A percentile compares a stretch with the other conserved stretches of the same genome.
phyloP scores from a whole-genome alignment of 2,113 vertebrate species.

The Thalassoma bifasciatum region DNA sequence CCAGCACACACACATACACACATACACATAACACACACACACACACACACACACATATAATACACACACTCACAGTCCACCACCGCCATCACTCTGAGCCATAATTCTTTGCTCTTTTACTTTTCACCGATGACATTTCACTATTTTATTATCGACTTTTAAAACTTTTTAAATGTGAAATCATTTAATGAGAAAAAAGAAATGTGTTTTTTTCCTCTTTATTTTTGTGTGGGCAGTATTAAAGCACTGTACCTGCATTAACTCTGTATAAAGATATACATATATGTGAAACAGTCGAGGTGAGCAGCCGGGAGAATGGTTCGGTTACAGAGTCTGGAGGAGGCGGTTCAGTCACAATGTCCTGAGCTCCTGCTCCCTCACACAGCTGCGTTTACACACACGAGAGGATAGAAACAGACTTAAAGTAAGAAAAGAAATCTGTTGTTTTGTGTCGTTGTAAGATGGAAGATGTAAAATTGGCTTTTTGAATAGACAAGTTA shows the following conservation, averaged over 20 bases:
- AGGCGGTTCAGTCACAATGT: conserved; percentile 42
- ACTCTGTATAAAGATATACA: conserved; percentile 80
- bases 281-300: conserved; percentile 77
- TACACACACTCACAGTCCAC: conserved; percentile 16
- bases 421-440: too few relatives aligned
- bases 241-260: conserved; percentile 71
- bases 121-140: conserved; percentile 83
- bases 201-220: conserved; percentile 48
- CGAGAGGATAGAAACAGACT: neutral
- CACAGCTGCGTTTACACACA: conserved; percentile 40
- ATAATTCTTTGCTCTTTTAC: conserved; percentile 73
- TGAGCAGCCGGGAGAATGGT: conserved; percentile 69
- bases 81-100: conserved; percentile 78
- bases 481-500: too few relatives aligned
- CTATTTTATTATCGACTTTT: conserved; percentile 83
- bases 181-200: conserved; percentile 79
- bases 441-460: neutral
- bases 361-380: conserved; percentile 30
- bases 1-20: conserved; percentile 33
- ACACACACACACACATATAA: conserved; percentile 37
- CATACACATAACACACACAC: conserved; percentile 40
- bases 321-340: conserved; percentile 63
- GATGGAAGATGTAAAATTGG: too few relatives aligned
- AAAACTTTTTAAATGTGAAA: conserved; percentile 81
- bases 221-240: conserved; percentile 58